A percentile compares a stretch with the other conserved stretches of the same genome.
These are phyloP conservation scores for Natator depressus DNA, from an alignment of 2,113 vertebrate species.

Conservation along the genomic window DNA sequence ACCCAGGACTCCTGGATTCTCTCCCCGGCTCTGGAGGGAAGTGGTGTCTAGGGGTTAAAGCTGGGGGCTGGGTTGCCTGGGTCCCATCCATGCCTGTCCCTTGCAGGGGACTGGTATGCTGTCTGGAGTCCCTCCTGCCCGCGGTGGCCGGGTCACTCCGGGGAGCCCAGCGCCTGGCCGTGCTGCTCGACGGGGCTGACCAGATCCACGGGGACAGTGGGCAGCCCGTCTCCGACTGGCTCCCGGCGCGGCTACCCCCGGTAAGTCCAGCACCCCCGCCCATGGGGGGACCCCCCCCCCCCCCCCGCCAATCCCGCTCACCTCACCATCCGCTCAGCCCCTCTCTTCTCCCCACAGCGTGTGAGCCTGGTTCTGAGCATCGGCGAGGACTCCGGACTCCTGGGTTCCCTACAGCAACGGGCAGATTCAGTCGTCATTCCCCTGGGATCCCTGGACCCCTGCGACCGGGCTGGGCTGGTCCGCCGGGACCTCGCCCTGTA, in stretches of 20 bases:
- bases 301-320: too few species aligned
- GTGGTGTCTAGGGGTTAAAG: too few species aligned
- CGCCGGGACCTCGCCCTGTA: constrained; percentile 83
- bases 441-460: constrained; percentile 78
- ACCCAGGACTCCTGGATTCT: too few species aligned
- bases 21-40: too few species aligned
- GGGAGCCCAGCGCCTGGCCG: constrained; percentile 66
- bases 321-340: background rate
- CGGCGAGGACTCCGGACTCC: constrained; percentile 70
- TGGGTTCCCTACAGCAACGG: constrained; percentile 77
- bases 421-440: constrained; percentile 65
- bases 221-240: constrained; percentile 85
- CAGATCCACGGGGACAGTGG: constrained; percentile 74
- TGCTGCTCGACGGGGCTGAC: constrained; percentile 87
- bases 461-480: constrained; percentile 81
- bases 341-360: constrained; percentile 65
- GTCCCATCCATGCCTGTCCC: background rate
- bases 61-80: background rate
- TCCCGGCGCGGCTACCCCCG: constrained; percentile 82
- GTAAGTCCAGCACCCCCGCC: constrained; percentile 57
- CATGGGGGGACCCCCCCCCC: too few species aligned
- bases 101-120: constrained; percentile 81
- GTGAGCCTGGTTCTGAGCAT: constrained; percentile 86
- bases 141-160: constrained; percentile 48
- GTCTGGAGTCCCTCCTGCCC: constrained; percentile 76